A percentile compares a stretch with the other conserved stretches of the same genome.
These are phyloP conservation scores for Fregetta grallaria DNA, from an alignment of 2,113 vertebrate genomes.

Conservation along the genomic window DNA sequence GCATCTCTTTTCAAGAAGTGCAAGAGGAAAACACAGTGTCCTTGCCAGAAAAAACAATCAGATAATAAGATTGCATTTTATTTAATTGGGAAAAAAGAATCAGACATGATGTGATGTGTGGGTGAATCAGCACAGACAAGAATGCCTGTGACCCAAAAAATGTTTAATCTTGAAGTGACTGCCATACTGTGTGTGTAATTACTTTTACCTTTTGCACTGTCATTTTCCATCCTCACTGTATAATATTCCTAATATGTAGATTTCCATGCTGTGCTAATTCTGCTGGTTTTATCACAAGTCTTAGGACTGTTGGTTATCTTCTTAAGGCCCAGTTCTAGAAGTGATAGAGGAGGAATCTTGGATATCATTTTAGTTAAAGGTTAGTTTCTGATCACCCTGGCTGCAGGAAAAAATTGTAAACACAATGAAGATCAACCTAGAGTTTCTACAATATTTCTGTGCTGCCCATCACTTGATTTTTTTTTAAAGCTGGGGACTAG, in stretches of 20 bases:
- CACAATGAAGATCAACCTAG: not conserved
- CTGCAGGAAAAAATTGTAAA: not conserved
- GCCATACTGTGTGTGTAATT: not conserved
- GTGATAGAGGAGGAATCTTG: not conserved
- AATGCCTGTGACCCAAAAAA: not conserved
- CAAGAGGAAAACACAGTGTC: conserved; percentile 3
- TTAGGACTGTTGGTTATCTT: not conserved
- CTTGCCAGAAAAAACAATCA: conserved; percentile 11
- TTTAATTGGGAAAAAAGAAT: not conserved
- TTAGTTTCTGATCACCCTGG: not conserved
- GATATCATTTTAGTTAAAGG: not conserved
- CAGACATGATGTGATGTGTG: not conserved
- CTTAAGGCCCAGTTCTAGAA: not conserved
- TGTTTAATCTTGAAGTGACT: not conserved
- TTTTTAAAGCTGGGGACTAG: not conserved
- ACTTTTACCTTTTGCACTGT: not conserved
- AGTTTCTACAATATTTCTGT: not conserved
- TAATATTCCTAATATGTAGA: not conserved
- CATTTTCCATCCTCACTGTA: not conserved
- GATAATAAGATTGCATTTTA: not conserved
- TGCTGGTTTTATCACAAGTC: not conserved
- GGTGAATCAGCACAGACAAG: not conserved
- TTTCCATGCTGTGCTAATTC: not conserved
- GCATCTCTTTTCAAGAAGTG: conserved; percentile 1
- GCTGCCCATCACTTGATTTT: not conserved